These are phyloP conservation scores for Drosophila nigrodunni DNA, from an alignment of 1,140 invertebrate genomes.

Conservation along the genomic window DNA sequence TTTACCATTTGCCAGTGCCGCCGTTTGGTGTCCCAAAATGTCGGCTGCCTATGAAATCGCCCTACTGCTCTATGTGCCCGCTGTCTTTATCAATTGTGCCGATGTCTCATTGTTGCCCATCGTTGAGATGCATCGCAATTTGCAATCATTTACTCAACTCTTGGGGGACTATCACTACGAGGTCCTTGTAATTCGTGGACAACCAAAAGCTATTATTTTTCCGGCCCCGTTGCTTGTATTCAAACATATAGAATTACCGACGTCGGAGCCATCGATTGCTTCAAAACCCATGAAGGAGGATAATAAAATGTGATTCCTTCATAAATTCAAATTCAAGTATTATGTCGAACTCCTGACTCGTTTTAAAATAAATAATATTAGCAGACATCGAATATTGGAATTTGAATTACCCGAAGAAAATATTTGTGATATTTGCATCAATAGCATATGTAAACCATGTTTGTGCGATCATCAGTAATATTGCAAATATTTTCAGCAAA, in stretches of 20 bases:
- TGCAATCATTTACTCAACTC: slow-evolving; percentile 39
- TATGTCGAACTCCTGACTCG: not conserved
- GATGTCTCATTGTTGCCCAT: slow-evolving; percentile 32
- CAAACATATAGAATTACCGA: not conserved
- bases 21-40: slow-evolving; percentile 56
- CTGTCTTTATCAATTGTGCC: slow-evolving; percentile 55
- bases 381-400: too few species aligned
- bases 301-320: not conserved
- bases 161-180: slow-evolving; percentile 48
- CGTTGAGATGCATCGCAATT: not conserved
- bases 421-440: too few species aligned
- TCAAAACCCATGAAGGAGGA: not conserved
- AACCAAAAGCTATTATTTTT: slow-evolving; percentile 35
- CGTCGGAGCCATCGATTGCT: not conserved
- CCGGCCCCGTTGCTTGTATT: slow-evolving; percentile 36
- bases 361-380: not conserved
- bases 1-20: slow-evolving; percentile 42
- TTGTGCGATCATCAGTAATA: too few species aligned
- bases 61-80: slow-evolving; percentile 18
- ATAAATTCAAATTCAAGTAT: not conserved
- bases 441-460: too few species aligned
- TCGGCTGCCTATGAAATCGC: slow-evolving; percentile 56
- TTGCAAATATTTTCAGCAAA: too few species aligned
- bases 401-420: too few species aligned
- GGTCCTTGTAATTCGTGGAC: not conserved